Percentiles rank a stretch among this genome's conserved stretches.
These are phyloP conservation scores for Eupeodes latifasciatus DNA, from an alignment of 2,888 invertebrate species.

Conservation along the genomic window DNA sequence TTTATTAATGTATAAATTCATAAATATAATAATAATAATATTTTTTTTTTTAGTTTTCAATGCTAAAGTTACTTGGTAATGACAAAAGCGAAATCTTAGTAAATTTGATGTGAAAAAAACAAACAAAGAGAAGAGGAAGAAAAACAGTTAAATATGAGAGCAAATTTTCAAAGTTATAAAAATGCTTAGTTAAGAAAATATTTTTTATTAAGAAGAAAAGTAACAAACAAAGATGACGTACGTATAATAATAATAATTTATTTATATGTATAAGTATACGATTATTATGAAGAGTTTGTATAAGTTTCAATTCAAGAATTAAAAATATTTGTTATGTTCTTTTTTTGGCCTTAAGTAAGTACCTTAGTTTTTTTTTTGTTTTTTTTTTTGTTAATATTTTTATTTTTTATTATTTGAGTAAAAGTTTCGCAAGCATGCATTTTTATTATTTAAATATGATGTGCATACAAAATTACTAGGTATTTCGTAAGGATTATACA, in stretches of 20 bases:
- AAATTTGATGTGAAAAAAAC: conserved; percentile 70
- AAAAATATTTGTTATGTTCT: conserved; percentile 24
- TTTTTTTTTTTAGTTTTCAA: conserved; percentile 59
- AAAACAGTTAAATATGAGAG: conserved; percentile 75
- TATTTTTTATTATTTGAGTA: conserved; percentile 57
- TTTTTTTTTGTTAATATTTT: conserved; percentile 13
- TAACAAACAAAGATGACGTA: conserved; percentile 35
- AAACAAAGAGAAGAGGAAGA: conserved; percentile 72
- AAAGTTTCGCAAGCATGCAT: conserved; percentile 75
- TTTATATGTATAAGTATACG: too few species aligned
- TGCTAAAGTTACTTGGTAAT: conserved; percentile 73
- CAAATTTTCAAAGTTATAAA: conserved; percentile 55
- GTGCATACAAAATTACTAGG: conserved; percentile 76
- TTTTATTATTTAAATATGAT: conserved; percentile 74
- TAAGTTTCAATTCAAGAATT: not conserved
- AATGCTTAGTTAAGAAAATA: conserved; percentile 59
- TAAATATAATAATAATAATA: conserved; percentile 30
- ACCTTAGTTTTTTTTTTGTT: not conserved
- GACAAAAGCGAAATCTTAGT: conserved; percentile 76
- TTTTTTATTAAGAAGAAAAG: conserved; percentile 9
- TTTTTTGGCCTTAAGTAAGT: conserved; percentile 15
- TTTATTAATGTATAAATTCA: conserved; percentile 49
- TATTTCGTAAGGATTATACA: conserved; percentile 76
- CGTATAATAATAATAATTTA: not conserved
- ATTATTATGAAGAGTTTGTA: not conserved